Evolutionary conservation across 2,113 vertebrate genomes (phyloP), one percentile per base, ranked within the genome.

Genomic region (Triplophysa dalaica): DNA sequence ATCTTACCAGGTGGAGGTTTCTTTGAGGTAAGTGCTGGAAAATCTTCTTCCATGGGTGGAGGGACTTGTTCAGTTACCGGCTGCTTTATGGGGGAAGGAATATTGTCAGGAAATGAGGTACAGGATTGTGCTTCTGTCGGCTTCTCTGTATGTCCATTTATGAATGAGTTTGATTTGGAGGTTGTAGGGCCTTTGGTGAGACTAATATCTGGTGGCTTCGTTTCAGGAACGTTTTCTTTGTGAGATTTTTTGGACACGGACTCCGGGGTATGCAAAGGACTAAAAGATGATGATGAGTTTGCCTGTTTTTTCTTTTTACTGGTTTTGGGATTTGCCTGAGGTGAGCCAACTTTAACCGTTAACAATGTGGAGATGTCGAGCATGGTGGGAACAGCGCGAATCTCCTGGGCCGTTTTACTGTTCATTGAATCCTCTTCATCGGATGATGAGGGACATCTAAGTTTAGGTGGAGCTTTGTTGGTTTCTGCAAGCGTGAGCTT

Each of bases 1-100:
- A 2, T 19, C 50, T 19, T 54, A 54, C 98, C 98, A 93, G 98
- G 97, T 0, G 97, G 97, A 8, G 95, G 98, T 87, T 94, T 97
- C 87, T 95, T 92, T 43, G 94, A 86, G 10, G 90, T 89, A 17
- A 99, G 94, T 0, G 94, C 97, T 58, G 98, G 97, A 77, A 99
- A 99, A 16, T 99, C 98, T 83, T 99, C 97, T 78, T 94, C 92
- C 75, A 93, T 93, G 83, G 91, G 82, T 26, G 89, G 86, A 11
- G 89, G 85, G 65, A 90, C 85, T 3, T 92, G 87, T 58, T 88
- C 90, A 45, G 87, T 84, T 41, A 24, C 88, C 10, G 89, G 63
- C 52, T 89, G 88, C 72, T 92, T 90, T 6, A 90, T 89, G 21
- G 92, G 89, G 11, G 92, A 91, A 0, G 90, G 89, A 0, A 90